Evolutionary conservation across 2,797 vertebrate genomes (phyloP).

Genomic region (Cirrhinus molitorella): DNA sequence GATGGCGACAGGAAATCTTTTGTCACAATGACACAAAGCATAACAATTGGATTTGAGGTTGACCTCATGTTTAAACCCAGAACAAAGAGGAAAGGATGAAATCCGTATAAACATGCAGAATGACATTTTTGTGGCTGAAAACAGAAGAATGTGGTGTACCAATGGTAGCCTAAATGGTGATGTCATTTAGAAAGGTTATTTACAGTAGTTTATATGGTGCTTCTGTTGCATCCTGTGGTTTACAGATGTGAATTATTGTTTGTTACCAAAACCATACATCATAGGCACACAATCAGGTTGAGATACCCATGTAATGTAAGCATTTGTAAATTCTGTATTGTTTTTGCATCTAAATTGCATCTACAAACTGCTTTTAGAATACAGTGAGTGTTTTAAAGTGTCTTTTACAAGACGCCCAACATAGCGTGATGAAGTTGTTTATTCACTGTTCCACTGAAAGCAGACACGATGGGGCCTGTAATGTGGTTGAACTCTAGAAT

Average conservation of each 20-base stretch:
- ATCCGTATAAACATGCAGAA: constrained; percentile 19
- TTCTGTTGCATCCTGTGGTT: constrained; percentile 5
- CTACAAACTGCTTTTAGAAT: neutral
- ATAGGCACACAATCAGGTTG: neutral
- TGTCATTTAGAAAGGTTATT: constrained; percentile 4
- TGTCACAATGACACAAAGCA: constrained; percentile 17
- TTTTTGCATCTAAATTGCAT: constrained; percentile 1
- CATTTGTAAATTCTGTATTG: neutral
- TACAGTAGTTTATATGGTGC: neutral
- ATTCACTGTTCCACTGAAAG: constrained; percentile 12
- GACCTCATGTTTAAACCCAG: constrained; percentile 23
- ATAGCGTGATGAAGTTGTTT: constrained; percentile 52
- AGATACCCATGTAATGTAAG: neutral
- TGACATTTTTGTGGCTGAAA: constrained; percentile 29
- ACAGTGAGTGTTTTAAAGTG: constrained; percentile 39
- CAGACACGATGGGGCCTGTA: neutral
- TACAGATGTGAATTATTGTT: neutral
- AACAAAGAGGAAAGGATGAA: constrained; percentile 18
- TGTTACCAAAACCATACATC: neutral
- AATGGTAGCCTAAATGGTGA: constrained; percentile 5
- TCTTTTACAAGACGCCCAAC: constrained; percentile 46
- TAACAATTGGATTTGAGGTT: constrained; percentile 20
- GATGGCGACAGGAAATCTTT: neutral
- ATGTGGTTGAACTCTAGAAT: constrained; percentile 56
- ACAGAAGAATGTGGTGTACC: constrained; percentile 21